Conservation (phyloP, 2,113 vertebrate species). For the Mola mola region DNA sequence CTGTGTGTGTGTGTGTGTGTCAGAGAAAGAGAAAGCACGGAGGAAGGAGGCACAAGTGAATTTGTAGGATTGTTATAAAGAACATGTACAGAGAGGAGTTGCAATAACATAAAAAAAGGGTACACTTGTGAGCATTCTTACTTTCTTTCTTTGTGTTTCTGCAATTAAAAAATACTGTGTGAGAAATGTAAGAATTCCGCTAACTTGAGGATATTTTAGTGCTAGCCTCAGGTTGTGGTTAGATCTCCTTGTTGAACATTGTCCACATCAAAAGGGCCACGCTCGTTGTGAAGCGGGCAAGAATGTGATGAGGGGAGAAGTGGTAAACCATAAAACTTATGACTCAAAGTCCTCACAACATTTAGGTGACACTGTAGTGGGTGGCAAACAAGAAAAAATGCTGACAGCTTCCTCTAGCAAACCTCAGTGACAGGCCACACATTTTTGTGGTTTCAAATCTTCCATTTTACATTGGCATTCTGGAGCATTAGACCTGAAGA, state of each 20-base stretch:
- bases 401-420: no score
- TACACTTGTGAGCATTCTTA: no score
- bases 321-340: conserved; percentile 26
- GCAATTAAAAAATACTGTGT: no score
- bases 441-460: conserved; percentile 18
- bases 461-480: background rate
- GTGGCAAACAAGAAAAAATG: conserved; percentile 29
- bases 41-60: background rate
- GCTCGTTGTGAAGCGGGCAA: conserved; percentile 19
- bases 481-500: no score
- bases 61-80: no score
- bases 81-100: no score
- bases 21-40: conserved; percentile 12
- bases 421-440: background rate
- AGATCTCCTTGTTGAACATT: conserved; percentile 3
- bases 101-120: no score
- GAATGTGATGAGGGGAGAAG: conserved; percentile 20
- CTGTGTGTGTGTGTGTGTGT: conserved; percentile 21
- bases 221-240: conserved; percentile 13
- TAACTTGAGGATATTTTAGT: conserved; percentile 19
- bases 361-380: conserved; percentile 36
- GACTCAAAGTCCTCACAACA: background rate
- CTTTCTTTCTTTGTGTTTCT: no score
- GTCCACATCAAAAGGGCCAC: conserved; percentile 43
- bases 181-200: conserved; percentile 5